Base-by-base conservation (phyloP, 1,140 invertebrate species). In the Bradysia coprophila region DNA sequence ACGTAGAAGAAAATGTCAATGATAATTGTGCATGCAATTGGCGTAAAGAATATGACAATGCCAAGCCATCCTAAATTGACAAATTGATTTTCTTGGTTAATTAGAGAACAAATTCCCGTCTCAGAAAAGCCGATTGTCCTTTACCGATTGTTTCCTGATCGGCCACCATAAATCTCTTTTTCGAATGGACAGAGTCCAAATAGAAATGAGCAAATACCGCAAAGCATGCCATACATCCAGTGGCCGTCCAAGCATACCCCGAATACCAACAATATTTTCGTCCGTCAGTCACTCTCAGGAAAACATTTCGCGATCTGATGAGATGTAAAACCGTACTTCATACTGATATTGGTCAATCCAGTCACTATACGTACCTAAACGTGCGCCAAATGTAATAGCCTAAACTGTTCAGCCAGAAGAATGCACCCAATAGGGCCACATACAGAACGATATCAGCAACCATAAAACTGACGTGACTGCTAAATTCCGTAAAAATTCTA, bases 311-410 rank as follows among this genome's bases (percentile, higher is more conserved):
- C 18, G 82, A 85, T 41, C 80, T 79, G n/a, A n/a, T n/a, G n/a
- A n/a, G n/a, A n/a, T 51, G 16, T 13, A 38, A 40, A 47, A 21
- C 22, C n/a, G n/a, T n/a, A n/a, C n/a, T n/a, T n/a, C n/a, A n/a
- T n/a, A n/a, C n/a, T n/a, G n/a, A n/a, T 24, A 24, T 23, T 13
- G 28, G 6, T 8, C 33, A 18, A 36, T 34, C 6, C 28, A 31
- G n/a, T n/a, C n/a, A n/a, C n/a, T n/a, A n/a, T n/a, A n/a, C 61
- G 61, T 64, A 76, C 75, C 69, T 73, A 49, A 86, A 86, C 1
- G 79, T 85, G 56, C 78, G 83, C 82, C 82, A 87, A 34, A 87
- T 79, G 53, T 85, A 86, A 56, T 81, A 87, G 33, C 81, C 81
- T 41, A 84, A 69, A 49, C 79, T 80, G 49, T 81, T 85, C 0